Percentiles rank a stretch among this genome's conserved stretches.
Evolutionary conservation across 2,888 invertebrate genomes (phyloP).

Genomic region (Drosophila mimetica): DNA sequence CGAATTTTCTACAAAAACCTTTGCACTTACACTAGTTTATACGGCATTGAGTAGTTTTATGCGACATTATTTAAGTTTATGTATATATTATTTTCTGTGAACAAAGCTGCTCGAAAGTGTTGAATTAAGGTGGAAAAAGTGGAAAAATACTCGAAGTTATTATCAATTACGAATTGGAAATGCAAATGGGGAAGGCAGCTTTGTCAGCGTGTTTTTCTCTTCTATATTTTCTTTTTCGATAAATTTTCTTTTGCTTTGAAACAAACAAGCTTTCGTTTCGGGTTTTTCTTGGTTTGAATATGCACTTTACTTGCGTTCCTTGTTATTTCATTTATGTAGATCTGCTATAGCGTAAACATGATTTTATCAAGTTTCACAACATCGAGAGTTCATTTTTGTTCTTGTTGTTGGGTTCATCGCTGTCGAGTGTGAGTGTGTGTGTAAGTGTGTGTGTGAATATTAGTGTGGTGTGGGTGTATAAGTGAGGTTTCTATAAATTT

Average conservation of each 20-base stretch:
- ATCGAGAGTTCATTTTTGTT: conserved; percentile 83
- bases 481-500: conserved; percentile 62
- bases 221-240: conserved; percentile 19
- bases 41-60: conserved; percentile 62
- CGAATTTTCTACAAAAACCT: conserved; percentile 70
- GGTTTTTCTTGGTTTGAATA: conserved; percentile 17
- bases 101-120: conserved; percentile 56
- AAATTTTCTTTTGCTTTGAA: conserved; percentile 5
- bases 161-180: conserved; percentile 8
- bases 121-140: conserved; percentile 22
- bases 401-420: conserved; percentile 69
- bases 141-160: conserved; percentile 30
- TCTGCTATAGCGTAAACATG: conserved; percentile 76
- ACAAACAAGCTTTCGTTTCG: conserved; percentile 13
- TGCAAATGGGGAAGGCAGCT: conserved; percentile 26
- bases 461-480: conserved; percentile 29
- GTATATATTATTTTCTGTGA: conserved; percentile 36
- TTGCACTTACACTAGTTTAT: conserved; percentile 61
- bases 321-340: conserved; percentile 36
- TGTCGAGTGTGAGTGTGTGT: conserved; percentile 50
- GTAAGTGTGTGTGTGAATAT: conserved; percentile 24
- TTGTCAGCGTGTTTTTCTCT: conserved; percentile 49
- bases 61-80: conserved; percentile 53
- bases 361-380: conserved; percentile 84
- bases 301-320: conserved; percentile 30